Conservation (phyloP, 2,797 vertebrate species). For the Enteromius fasciolatus region DNA sequence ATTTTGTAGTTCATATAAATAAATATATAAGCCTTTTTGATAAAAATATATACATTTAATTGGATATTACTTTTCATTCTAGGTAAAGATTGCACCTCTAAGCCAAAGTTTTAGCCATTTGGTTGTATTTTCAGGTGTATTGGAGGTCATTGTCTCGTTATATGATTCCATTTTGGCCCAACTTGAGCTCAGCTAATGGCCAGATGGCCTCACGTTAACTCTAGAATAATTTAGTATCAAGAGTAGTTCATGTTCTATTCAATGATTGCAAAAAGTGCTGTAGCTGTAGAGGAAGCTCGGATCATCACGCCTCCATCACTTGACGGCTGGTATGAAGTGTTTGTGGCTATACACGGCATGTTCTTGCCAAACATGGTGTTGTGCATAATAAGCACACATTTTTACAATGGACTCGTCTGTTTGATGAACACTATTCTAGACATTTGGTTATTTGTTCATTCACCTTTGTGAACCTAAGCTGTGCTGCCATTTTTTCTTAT, state of each 20-base stretch:
- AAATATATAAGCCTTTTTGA: neutral
- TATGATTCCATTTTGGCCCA: neutral
- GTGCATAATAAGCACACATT: conserved; percentile 19
- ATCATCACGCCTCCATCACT: conserved; percentile 30
- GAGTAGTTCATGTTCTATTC: conserved; percentile 34
- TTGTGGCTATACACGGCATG: conserved; percentile 11
- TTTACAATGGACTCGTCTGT: conserved; percentile 16
- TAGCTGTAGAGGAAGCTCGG: conserved; percentile 27
- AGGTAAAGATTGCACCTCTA: neutral
- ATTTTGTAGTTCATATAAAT: neutral
- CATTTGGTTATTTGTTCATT: conserved; percentile 25
- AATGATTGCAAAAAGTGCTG: conserved; percentile 10
- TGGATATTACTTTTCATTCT: neutral
- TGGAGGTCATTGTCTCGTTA: conserved; percentile 12
- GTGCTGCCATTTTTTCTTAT: conserved; percentile 6
- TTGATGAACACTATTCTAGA: conserved; percentile 16
- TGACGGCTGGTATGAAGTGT: conserved; percentile 36
- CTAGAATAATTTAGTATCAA: conserved; percentile 26
- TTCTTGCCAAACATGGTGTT: conserved; percentile 42
- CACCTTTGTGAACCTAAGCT: conserved; percentile 24
- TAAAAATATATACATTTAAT: neutral
- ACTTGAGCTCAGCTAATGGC: conserved; percentile 9
- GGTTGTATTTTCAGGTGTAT: conserved; percentile 1
- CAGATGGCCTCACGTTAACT: conserved; percentile 22
- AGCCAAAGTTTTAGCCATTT: neutral